phyloP scores from a whole-genome alignment of 2,888 invertebrate genomes.

The Lymantria monacha region DNA sequence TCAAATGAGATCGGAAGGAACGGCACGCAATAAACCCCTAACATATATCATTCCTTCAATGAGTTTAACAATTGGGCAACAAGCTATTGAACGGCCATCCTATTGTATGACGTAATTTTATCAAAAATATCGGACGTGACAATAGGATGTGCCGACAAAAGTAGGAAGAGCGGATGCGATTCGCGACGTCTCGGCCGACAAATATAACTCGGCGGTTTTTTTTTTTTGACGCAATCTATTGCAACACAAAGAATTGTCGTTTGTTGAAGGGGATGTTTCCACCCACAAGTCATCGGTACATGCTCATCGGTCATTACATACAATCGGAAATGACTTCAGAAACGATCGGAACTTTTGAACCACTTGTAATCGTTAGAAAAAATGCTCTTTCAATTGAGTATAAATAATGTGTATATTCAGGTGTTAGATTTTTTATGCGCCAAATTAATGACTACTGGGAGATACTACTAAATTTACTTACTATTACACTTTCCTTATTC shows the following conservation, averaged over 20 bases:
- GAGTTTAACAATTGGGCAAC: conserved; percentile 77
- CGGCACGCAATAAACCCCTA: conserved; percentile 44
- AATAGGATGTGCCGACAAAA: conserved; percentile 72
- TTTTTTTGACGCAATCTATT: conserved; percentile 69
- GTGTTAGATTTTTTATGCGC: conserved; percentile 39
- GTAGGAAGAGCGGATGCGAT: conserved; percentile 81
- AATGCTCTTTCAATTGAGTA: conserved; percentile 39
- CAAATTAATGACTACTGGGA: neutral
- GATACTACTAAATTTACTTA: neutral
- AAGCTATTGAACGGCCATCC: conserved; percentile 63
- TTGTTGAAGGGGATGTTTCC: conserved; percentile 79
- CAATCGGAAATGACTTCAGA: conserved; percentile 75
- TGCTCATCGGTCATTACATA: conserved; percentile 73
- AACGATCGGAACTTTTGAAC: conserved; percentile 65
- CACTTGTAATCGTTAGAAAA: conserved; percentile 57
- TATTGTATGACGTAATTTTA: conserved; percentile 79
- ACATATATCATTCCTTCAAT: conserved; percentile 75
- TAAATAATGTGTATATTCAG: conserved; percentile 57
- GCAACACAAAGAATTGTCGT: conserved; percentile 54
- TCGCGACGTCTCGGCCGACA: conserved; percentile 74
- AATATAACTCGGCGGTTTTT: conserved; percentile 53
- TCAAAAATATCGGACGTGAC: conserved; percentile 77
- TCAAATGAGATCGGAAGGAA: conserved; percentile 71
- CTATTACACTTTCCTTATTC: too few species aligned
- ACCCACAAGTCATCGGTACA: conserved; percentile 72